A percentile compares a stretch with the other conserved stretches of the same genome.
phyloP scores from a whole-genome alignment of 2,888 invertebrate genomes.

The Leptopilina myrica region DNA sequence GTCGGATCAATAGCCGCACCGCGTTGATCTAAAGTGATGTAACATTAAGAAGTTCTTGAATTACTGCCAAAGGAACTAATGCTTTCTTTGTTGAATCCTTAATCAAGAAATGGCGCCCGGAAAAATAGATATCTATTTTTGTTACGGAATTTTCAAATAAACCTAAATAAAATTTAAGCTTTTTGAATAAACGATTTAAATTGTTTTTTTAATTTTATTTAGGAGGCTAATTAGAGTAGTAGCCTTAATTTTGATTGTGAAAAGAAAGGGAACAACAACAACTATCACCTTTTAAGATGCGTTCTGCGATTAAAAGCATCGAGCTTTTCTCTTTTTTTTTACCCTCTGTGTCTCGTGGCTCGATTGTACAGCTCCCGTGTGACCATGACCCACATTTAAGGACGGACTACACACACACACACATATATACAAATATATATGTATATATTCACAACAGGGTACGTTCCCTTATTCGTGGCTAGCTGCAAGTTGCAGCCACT shows the following conservation, averaged over 20 bases:
- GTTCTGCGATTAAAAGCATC: conserved; percentile 42
- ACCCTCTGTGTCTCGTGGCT: conserved; percentile 46
- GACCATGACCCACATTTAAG: conserved; percentile 72
- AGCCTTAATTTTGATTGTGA: neutral
- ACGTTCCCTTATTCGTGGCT: conserved; percentile 47
- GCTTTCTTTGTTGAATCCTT: neutral
- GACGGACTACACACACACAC: conserved; percentile 64
- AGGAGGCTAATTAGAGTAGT: neutral
- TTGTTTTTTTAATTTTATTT: neutral
- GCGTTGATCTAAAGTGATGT: conserved; percentile 59
- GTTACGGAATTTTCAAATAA: neutral
- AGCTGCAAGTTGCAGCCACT: conserved; percentile 45
- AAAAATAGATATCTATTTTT: neutral
- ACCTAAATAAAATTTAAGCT: no score
- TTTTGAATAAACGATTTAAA: no score
- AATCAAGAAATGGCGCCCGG: neutral
- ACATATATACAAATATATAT: conserved; percentile 53
- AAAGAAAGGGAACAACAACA: neutral
- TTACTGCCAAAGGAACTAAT: conserved; percentile 54
- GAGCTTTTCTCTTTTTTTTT: conserved; percentile 44
- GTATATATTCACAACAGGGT: conserved; percentile 55
- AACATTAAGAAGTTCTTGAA: conserved; percentile 57
- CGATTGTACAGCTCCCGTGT: conserved; percentile 52
- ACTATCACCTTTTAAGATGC: neutral
- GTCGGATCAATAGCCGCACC: conserved; percentile 61